Base-by-base conservation (phyloP, 2,888 invertebrate species). In the Rhingia campestris region DNA sequence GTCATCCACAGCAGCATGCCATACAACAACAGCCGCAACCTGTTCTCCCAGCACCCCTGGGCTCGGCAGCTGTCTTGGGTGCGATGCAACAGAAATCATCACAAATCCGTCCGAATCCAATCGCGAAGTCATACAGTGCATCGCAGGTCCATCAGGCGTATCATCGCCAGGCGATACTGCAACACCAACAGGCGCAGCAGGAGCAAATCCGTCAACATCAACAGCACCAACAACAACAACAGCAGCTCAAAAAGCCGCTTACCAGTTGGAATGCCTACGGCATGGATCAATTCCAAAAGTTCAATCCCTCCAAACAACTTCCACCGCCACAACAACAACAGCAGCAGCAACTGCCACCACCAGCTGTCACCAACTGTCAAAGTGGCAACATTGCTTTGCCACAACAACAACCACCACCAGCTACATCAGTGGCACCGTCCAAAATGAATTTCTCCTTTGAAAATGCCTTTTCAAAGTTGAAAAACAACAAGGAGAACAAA, bases 61-160 rank as follows among this genome's bases (percentile, higher is more conserved):
- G 86, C 32, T 86, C 79, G 12, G 74, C 73, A 22, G 79, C 70
- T 12, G 82, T 82, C 22, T 30, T 76, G 7, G 81, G 77, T 22
- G 77, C 77, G 30, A 79, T 86, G 76, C 76, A 77, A 53, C 76
- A 72, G 32, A 84, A 82, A 35, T 80, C 81, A 6, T 74, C 76
- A 6, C 86, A 86, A 32, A 85, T 79, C 12, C 72, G 81, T 14
- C 81, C 85, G 4, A 84, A 84, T 86, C 90, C 91, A 37, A 89
- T 91, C 39, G 90, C 89, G 14, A 91, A 91, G 86, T 91, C 91
- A 2, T 90, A 88, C 77, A 91, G 91, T 12, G 89, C 91, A n/a
- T 91, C 91, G 9, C 91, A 90, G 87, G 87, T 91, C 66, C 90
- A 90, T 39, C 88, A 89, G 87, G 88, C 88, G 12, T 88, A 88